Evolutionary conservation across 2,797 vertebrate species (phyloP).

Genomic region (Silurus aristotelis): DNA sequence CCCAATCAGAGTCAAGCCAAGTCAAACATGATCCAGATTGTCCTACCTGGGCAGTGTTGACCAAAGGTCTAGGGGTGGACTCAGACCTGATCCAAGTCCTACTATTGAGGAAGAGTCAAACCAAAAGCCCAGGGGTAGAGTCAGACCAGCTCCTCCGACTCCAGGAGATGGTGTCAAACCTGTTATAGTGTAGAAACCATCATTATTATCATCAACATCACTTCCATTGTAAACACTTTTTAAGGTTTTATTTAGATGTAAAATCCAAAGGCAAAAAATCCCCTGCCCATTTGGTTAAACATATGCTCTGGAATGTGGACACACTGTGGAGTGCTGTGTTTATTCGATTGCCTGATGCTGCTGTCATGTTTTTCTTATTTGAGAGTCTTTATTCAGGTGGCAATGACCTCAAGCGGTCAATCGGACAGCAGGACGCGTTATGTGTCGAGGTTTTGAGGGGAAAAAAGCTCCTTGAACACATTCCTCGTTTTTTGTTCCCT

Average conservation of each 20-base stretch:
- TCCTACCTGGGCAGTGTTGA: too few species aligned
- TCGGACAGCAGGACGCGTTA: neutral
- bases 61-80: too few species aligned
- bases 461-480: neutral
- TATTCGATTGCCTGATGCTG: neutral
- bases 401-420: neutral
- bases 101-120: too few species aligned
- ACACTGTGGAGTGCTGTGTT: neutral
- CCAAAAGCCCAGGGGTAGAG: too few species aligned
- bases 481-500: neutral
- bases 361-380: constrained; percentile 1
- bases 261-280: neutral
- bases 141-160: too few species aligned
- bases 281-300: neutral
- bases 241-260: neutral
- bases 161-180: too few species aligned
- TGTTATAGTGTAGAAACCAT: neutral
- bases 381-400: constrained; percentile 24
- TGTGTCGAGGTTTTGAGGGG: neutral
- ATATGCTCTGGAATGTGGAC: neutral
- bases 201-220: neutral
- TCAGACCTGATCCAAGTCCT: too few species aligned
- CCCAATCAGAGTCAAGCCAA: too few species aligned
- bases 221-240: neutral
- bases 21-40: too few species aligned